phyloP scores from a whole-genome alignment of 1,140 invertebrate genomes.

The Drosophila guanche region DNA sequence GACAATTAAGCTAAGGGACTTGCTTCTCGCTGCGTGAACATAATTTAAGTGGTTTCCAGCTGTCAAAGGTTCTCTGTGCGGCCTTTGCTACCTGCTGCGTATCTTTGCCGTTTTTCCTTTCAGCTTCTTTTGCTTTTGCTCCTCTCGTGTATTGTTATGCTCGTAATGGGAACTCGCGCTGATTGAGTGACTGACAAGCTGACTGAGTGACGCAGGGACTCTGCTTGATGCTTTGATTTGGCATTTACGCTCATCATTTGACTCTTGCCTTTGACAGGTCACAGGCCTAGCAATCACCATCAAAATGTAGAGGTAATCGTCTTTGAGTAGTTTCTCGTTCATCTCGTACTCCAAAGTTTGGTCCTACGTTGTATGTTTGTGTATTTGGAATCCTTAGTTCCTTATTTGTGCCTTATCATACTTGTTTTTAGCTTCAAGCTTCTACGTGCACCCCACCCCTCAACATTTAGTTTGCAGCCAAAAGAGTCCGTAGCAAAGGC shows the following conservation, averaged over 20 bases:
- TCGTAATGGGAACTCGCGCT: constrained; percentile 36
- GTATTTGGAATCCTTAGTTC: too few relatives aligned
- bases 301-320: constrained; percentile 20
- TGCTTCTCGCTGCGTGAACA: constrained; percentile 62
- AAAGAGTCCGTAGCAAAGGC: constrained; percentile 11
- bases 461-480: constrained; percentile 66
- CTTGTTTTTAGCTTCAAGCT: constrained; percentile 33
- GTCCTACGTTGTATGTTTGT: constrained; percentile 18
- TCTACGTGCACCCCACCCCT: constrained; percentile 19
- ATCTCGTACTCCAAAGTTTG: constrained; percentile 35
- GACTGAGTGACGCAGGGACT: constrained; percentile 8
- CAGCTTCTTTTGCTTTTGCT: constrained; percentile 8
- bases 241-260: constrained; percentile 53
- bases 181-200: constrained; percentile 67
- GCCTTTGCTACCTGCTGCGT: constrained; percentile 40
- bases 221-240: constrained; percentile 58
- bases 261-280: constrained; percentile 65
- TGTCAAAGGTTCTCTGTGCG: constrained; percentile 62
- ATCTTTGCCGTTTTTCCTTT: constrained; percentile 38
- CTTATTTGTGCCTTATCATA: constrained; percentile 50
- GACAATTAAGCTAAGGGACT: constrained; percentile 75
- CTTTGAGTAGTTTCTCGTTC: constrained; percentile 39
- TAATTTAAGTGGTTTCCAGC: constrained; percentile 82
- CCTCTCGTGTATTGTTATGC: constrained; percentile 20
- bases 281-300: constrained; percentile 11